Conservation (phyloP, 2,113 vertebrate species). For the Oncorhynchus nerka region DNA sequence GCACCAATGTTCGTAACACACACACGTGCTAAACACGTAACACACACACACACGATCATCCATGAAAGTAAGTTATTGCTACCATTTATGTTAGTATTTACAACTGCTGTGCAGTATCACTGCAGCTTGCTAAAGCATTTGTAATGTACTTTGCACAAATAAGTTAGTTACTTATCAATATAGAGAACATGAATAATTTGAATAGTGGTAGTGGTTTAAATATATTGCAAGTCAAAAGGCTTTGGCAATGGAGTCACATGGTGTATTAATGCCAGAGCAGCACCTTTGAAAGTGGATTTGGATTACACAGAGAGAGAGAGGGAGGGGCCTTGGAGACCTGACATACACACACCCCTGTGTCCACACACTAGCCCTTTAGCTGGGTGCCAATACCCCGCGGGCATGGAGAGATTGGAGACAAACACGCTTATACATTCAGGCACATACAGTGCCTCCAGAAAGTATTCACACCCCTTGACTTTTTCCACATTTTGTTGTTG, state of each 20-base stretch:
- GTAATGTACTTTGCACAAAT: no score
- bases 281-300: conserved; percentile 60
- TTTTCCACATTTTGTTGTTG: no score
- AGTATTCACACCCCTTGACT: no score
- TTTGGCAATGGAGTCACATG: conserved; percentile 44
- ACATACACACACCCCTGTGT: conserved; percentile 56
- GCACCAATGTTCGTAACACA: no score
- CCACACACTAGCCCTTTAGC: conserved; percentile 57
- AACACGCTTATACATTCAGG: conserved; percentile 24
- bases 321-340: conserved; percentile 56
- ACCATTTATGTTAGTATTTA: no score
- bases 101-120: no score
- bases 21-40: neutral
- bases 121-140: no score
- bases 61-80: no score
- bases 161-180: no score
- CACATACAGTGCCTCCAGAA: no score
- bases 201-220: no score
- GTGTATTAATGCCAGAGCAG: conserved; percentile 47
- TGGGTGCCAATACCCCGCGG: conserved; percentile 61
- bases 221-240: conserved; percentile 22
- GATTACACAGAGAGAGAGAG: conserved; percentile 11
- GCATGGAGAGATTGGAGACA: conserved; percentile 38
- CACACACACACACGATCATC: neutral
- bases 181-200: no score